These are phyloP conservation scores for Lethrus apterus DNA, from an alignment of 1,140 invertebrate genomes.

Conservation along the genomic window DNA sequence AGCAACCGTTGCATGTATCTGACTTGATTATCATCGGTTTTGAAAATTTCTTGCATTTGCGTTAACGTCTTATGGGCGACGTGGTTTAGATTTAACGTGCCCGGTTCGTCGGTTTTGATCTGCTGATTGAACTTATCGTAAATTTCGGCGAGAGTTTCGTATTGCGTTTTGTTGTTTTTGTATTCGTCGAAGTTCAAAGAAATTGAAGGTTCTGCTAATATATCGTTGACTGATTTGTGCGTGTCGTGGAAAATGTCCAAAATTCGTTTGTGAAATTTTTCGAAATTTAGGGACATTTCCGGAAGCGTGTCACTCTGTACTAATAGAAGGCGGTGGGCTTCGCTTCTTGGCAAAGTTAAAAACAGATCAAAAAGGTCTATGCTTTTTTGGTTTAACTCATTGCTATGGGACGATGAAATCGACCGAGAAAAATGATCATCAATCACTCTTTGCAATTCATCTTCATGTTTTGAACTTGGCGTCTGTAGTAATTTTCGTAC, in stretches of 20 bases:
- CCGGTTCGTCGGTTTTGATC: conserved; percentile 17
- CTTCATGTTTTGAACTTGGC: no score
- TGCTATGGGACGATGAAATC: no score
- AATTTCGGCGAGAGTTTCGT: conserved; percentile 18
- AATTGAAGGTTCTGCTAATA: conserved; percentile 23
- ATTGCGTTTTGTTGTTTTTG: conserved; percentile 23
- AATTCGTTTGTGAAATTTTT: conserved; percentile 26
- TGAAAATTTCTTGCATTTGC: conserved; percentile 23
- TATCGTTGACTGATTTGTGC: conserved; percentile 20
- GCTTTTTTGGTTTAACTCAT: background rate
- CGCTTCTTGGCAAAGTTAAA: conserved; percentile 2
- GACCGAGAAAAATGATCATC: background rate
- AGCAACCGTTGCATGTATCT: conserved; percentile 42
- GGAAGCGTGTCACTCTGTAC: no score
- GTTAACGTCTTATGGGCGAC: conserved; percentile 23
- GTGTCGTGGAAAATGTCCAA: conserved; percentile 16
- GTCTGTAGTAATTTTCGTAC: no score
- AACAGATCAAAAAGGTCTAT: conserved; percentile 1
- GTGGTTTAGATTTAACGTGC: conserved; percentile 32
- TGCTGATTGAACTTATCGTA: conserved; percentile 23
- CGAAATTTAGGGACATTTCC: no score
- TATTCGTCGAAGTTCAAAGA: conserved; percentile 22
- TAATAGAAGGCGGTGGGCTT: no score
- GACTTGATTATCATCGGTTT: conserved; percentile 16
- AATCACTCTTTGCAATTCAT: background rate